Evolutionary conservation across 2,113 vertebrate species (phyloP), one percentile per base, ranked within the genome.

Genomic region (Anguilla japonica): DNA sequence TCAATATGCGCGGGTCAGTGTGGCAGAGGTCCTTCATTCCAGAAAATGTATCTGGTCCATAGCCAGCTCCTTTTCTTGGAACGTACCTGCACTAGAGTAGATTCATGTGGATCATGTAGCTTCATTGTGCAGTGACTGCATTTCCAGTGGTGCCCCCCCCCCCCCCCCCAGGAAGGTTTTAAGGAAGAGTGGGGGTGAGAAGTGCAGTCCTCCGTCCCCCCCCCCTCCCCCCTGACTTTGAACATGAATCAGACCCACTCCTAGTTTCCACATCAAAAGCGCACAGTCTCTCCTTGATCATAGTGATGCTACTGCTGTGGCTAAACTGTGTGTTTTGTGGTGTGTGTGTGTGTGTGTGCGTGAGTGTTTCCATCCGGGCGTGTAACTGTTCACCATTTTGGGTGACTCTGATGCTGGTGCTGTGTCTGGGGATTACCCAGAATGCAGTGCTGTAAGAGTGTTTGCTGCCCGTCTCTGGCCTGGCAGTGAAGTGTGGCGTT

Each of bases 251-350:
- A 13, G 71, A 75, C 71, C 9, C 26, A 8, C 26, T 67, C n/a
- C 71, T 80, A 18, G 14, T 80, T 80, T 40, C 53, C 50, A 83
- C 34, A 46, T 83, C 82, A 60, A 60, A 83, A 39, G 56, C 81
- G 14, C 14, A 5, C 9, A n/a, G 26, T 41, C 41, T 53, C 6
- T 5, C 41, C 40, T 81, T 81, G 40, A 41, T 81, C 40, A 46
- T 46, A 41, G 20, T 81, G 40, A 7, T 9, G 41, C 20, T 43
- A 40, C 80, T 43, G 20, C 80, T 26, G 34, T 41, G 34, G n/a
- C 75, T 79, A 3, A n/a, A 79, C 8, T 13, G 75, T 39, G 67
- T 75, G 71, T 75, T 79, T n/a, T 79, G 75, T 34, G 75, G 39
- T 40, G 79, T 39, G 8, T 71, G 41, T 22, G 20, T 14, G 60